phyloP scores from a whole-genome alignment of 2,113 vertebrate genomes.

The Onychostoma macrolepis region DNA sequence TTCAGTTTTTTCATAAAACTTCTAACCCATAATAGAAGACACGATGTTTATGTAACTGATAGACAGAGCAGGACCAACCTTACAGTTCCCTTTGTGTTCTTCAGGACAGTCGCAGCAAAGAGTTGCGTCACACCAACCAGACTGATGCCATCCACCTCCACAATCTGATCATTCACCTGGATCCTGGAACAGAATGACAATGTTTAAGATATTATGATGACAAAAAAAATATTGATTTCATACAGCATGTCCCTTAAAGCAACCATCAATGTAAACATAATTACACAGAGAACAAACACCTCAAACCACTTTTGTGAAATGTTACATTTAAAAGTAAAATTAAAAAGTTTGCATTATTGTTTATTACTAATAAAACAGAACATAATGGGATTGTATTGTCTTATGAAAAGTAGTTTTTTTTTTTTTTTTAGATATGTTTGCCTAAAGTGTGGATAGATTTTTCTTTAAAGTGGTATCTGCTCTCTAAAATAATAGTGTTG shows the following conservation, averaged over 20 bases:
- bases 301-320: not conserved
- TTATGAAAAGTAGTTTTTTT: not conserved
- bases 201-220: not conserved
- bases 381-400: no score
- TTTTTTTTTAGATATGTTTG: not conserved
- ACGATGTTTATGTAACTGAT: not conserved
- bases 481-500: no score
- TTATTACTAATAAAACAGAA: not conserved
- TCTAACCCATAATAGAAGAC: not conserved
- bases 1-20: not conserved
- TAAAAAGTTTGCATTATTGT: not conserved
- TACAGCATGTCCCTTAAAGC: not conserved
- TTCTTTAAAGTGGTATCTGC: no score
- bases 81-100: slow-evolving; percentile 92
- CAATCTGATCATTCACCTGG: slow-evolving; percentile 93
- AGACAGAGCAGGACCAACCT: slow-evolving; percentile 72
- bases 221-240: not conserved
- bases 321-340: not conserved
- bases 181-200: slow-evolving; percentile 71
- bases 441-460: not conserved
- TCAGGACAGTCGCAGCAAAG: slow-evolving; percentile 91
- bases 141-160: slow-evolving; percentile 90
- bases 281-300: not conserved
- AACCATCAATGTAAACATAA: not conserved
- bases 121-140: slow-evolving; percentile 91